phyloP scores from a whole-genome alignment of 2,888 invertebrate species.

The Trichacis sp. region DNA sequence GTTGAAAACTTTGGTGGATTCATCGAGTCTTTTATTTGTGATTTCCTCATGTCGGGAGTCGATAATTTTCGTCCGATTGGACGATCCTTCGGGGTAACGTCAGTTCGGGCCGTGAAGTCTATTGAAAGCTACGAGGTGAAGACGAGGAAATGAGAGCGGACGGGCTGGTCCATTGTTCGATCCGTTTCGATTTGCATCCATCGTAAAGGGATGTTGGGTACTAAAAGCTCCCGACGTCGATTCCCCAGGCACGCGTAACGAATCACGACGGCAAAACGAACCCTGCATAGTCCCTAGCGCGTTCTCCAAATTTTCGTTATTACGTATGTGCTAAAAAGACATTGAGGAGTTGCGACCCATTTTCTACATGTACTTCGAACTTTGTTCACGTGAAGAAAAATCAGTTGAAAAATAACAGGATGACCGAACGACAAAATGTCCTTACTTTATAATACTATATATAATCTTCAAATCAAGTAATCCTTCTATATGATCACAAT shows the following conservation, averaged over 20 bases:
- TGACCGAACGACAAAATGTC: too few relatives aligned
- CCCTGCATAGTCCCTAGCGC: conserved; percentile 29
- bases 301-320: conserved; percentile 30
- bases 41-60: conserved; percentile 4
- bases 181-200: conserved; percentile 51
- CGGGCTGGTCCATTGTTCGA: conserved; percentile 48
- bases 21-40: conserved; percentile 9
- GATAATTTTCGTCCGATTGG: background rate
- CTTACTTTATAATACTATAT: too few relatives aligned
- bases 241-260: conserved; percentile 43
- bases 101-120: conserved; percentile 44
- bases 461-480: too few relatives aligned
- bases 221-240: conserved; percentile 45
- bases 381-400: too few relatives aligned
- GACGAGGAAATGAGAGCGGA: conserved; percentile 43
- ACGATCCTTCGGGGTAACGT: conserved; percentile 9
- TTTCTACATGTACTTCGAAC: too few relatives aligned
- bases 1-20: conserved; percentile 19
- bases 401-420: too few relatives aligned
- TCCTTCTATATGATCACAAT: too few relatives aligned
- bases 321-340: conserved; percentile 26
- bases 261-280: conserved; percentile 40
- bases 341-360: too few relatives aligned
- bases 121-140: conserved; percentile 48
- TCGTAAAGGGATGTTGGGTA: conserved; percentile 40